Evolutionary conservation across 2,797 vertebrate genomes (phyloP), one percentile per base, ranked within the genome.

Genomic region (Meriones psammophilus): DNA sequence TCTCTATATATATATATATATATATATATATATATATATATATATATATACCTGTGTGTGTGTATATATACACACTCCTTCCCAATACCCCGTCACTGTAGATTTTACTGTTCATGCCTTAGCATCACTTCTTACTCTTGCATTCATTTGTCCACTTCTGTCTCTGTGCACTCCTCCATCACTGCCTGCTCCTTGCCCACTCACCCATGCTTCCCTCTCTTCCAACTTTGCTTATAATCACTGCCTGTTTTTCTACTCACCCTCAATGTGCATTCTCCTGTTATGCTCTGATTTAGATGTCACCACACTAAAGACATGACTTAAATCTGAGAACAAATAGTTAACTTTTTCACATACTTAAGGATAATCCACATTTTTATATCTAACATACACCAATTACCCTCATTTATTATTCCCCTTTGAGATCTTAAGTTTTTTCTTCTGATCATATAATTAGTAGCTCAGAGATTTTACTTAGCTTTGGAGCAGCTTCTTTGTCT

Each of bases 331-430:
- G 5, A 89, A 39, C 26, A n/a, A 89, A 20, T 89, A 33, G 33
- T 68, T 79, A 66, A 80, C 24, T 66, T 90, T 89, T 66, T 26
- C n/a, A 22, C 62, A 56, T 80, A 56, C 28, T 90, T 79, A 56
- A 68, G 50, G 24, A 26, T 50, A 80, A 80, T 68, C 66, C 26
- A 80, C 66, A 39, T 88, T 78, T 50, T 77, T 91, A 46, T 74
- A 42, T 30, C n/a, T 73, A 88, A 58, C 14, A 54, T 89, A 46
- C 13, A 64, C 3, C 50, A 88, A 83, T 83, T 81, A 50, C 39
- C 56, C n/a, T 71, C 60, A 83, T 73, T 77, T 71, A 93, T 39
- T 78, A 73, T 95, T 83, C 85, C 13, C 62, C 20, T 42, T 77
- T 28, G 69, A 91, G 42, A 66, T 77, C 69, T 78, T 46, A 64